Evolutionary conservation across 2,797 vertebrate species (phyloP), one percentile per base, ranked within the genome.

Genomic region (Syngnathus rostellatus): DNA sequence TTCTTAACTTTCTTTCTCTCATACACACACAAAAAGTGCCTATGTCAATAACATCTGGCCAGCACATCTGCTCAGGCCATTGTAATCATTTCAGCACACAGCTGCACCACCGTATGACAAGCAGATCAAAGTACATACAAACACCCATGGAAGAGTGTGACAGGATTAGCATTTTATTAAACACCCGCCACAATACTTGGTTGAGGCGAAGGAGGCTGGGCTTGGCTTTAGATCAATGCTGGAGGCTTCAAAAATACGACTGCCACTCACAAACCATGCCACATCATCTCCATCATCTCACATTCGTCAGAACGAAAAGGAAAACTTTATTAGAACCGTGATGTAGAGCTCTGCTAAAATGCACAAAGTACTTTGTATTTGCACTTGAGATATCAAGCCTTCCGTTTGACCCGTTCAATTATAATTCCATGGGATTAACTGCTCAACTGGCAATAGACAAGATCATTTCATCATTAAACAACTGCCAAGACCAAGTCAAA

Each of bases 1-100:
- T 69, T 65, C 72, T 59, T n/a, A 57, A 41, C 62, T 53, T 31
- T 31, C 31, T 31, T 31, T 31, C 21, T 55, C n/a, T 68, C 64
- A 63, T 23, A 37, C 53, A 39, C 45, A 23, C 63, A 69, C 54
- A 65, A 65, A 46, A 72, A 75, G n/a, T 62, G 43, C 16, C 68
- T 71, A 64, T 78, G 71, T 73, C 72, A 77, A 23, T 64, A 68
- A 75, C 86, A 88, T 79, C 83, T 86, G 83, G 83, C 57, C 66
- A 59, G 48, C 78, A 84, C 87, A 89, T 89, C 88, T 90, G 84
- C 75, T 46, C 70, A 69, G 64, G 73, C 77, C 80, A 86, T 79
- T 86, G 83, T 84, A 72, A 82, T 87, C 79, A 71, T 77, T 69
- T 82, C 73, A 75, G 76, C 25, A 58, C 74, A 80, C 85, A 89